phyloP scores from a whole-genome alignment of 1,140 invertebrate genomes.

The Cherax quadricarinatus region DNA sequence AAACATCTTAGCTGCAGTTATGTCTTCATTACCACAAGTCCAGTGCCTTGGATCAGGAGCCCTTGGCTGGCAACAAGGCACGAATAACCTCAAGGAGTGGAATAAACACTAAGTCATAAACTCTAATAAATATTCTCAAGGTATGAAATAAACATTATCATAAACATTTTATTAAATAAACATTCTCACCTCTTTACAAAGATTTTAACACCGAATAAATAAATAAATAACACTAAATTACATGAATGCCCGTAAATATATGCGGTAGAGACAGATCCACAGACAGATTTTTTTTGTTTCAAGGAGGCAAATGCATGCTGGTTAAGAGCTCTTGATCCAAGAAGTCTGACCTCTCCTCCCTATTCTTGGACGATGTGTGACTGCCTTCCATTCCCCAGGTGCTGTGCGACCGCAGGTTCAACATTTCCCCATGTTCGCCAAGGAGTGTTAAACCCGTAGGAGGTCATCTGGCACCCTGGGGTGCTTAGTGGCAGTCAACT shows the following conservation, averaged over 20 bases:
- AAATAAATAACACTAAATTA: not conserved
- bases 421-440: no score
- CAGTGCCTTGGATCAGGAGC: no score
- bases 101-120: not conserved
- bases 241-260: not conserved
- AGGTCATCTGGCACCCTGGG: no score
- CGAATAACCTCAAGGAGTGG: not conserved
- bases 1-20: no score
- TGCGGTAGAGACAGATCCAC: not conserved
- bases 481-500: no score
- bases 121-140: not conserved
- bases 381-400: not conserved
- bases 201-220: not conserved
- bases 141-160: not conserved
- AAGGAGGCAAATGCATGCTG: no score
- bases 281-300: not conserved
- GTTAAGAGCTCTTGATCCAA: not conserved
- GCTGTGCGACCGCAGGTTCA: not conserved
- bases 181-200: constrained; percentile 9
- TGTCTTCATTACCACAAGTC: no score
- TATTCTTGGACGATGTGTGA: not conserved
- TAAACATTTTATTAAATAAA: constrained; percentile 9
- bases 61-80: no score
- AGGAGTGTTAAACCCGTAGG: no score
- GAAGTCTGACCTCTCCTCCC: not conserved